Base-by-base conservation (phyloP, 2,797 vertebrate genomes). In the Ataeniobius toweri region DNA sequence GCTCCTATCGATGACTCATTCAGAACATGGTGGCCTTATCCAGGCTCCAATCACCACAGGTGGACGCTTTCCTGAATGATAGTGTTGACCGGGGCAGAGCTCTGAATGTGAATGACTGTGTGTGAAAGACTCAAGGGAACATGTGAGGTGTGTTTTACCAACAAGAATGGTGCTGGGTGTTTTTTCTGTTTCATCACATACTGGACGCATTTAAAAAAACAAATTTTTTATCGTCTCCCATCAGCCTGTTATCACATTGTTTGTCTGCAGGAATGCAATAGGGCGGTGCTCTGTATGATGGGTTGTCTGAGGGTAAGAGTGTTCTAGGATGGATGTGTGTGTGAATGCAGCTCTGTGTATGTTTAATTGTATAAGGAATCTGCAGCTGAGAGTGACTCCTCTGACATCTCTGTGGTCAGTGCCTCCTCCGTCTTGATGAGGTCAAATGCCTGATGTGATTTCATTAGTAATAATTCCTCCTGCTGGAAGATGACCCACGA, bases 401-500 rank as follows among this genome's bases (percentile, higher is more conserved):
- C 90, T 82, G 71, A 78, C 84, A 85, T 89, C 80, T 71, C 76
- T 84, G 79, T 90, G 86, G 80, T 89, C 87, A 86, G 83, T 81
- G 81, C 79, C 73, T 83, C 83, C 80, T 86, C 71, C 63, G 79
- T 78, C 83, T 84, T 73, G 91, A 93, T 70, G 85, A 88, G 91
- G 91, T 93, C 89, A 91, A 91, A 94, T 91, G 85, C 91, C 88
- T 91, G 83, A 84, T 89, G 83, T 91, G 88, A 93, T 94, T 94
- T 93, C 89, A 93, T 94, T 94, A 92, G 89, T 88, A 72, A 89
- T 90, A 84, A 93, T 91, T 90, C 82, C 83, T 83, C 67, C 70
- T 80, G 85, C 76, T 85, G 86, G 78, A 90, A 86, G 78, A 82
- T 81, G 78, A 77, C 77, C 72, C 79, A 84, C 46, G 63, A 71